Conservation (phyloP, 2,113 vertebrate genomes). For the Oryzias celebensis region DNA sequence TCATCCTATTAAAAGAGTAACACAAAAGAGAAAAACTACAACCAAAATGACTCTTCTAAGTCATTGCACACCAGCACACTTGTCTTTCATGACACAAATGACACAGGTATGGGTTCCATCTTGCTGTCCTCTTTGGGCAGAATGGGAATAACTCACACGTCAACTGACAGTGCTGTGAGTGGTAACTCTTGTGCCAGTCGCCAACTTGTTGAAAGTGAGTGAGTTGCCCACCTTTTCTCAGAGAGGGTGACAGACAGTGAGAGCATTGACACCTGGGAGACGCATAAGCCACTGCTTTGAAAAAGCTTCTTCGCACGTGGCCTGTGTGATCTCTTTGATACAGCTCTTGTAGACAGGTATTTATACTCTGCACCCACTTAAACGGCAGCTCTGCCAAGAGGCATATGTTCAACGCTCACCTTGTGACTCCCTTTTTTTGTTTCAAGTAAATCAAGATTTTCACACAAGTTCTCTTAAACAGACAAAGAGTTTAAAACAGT, state of each 20-base stretch:
- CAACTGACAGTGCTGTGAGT: conserved; percentile 23
- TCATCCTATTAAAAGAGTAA: conserved; percentile 19
- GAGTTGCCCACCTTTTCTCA: conserved; percentile 55
- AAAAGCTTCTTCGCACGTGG: conserved; percentile 67
- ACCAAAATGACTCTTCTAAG: conserved; percentile 3
- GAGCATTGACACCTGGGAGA: conserved; percentile 75
- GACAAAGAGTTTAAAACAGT: too few species aligned
- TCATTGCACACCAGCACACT: conserved; percentile 23
- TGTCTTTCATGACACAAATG: conserved; percentile 1
- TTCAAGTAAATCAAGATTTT: not conserved
- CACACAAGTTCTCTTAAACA: not conserved
- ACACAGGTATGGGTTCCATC: conserved; percentile 15
- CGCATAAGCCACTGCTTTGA: conserved; percentile 72
- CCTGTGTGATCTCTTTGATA: conserved; percentile 61
- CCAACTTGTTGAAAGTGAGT: conserved; percentile 44
- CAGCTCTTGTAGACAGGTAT: conserved; percentile 48
- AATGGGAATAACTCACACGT: conserved; percentile 10
- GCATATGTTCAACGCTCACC: conserved; percentile 4
- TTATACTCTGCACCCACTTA: conserved; percentile 35
- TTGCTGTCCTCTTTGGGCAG: conserved; percentile 15
- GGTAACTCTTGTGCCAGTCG: conserved; percentile 37
- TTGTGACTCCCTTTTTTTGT: not conserved
- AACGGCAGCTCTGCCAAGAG: conserved; percentile 32
- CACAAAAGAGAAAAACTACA: conserved; percentile 12
- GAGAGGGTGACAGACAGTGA: conserved; percentile 58